These are phyloP conservation scores for Agonopterix alstromeriana DNA, from an alignment of 2,888 invertebrate genomes.

Conservation along the genomic window DNA sequence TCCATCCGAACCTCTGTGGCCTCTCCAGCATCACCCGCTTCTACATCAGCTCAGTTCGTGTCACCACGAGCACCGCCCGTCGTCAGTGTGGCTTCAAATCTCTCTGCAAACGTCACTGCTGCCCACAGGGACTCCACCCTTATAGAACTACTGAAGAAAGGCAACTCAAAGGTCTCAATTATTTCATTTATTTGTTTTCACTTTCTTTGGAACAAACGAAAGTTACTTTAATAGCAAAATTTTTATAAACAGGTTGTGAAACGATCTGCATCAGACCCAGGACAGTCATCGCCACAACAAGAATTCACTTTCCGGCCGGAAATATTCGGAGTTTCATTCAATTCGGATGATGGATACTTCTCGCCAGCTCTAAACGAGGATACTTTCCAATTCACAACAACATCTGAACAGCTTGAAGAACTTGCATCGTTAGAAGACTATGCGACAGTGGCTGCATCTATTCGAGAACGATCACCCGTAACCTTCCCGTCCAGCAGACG, in stretches of 20 bases:
- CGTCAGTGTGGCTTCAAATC: constrained; percentile 49
- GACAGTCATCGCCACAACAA: constrained; percentile 76
- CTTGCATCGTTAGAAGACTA: constrained; percentile 79
- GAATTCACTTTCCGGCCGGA: constrained; percentile 79
- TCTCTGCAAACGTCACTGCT: constrained; percentile 32
- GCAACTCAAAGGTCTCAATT: constrained; percentile 70
- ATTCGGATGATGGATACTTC: constrained; percentile 79
- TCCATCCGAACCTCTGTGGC: constrained; percentile 47
- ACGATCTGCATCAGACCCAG: constrained; percentile 84
- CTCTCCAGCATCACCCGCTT: constrained; percentile 60
- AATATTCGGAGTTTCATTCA: constrained; percentile 79
- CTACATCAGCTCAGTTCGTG: constrained; percentile 64
- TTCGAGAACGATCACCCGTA: constrained; percentile 76
- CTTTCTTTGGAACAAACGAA: constrained; percentile 3
- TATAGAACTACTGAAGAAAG: constrained; percentile 86
- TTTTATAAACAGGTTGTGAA: constrained; percentile 76
- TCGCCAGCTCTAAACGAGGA: constrained; percentile 84
- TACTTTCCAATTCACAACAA: constrained; percentile 80
- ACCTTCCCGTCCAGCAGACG: constrained; percentile 82
- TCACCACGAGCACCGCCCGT: constrained; percentile 64
- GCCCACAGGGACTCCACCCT: constrained; percentile 84
- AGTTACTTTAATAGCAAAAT: constrained; percentile 2
- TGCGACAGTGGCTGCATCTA: constrained; percentile 74
- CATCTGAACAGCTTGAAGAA: constrained; percentile 80
- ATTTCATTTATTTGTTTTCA: constrained; percentile 4